Percentiles rank a stretch among this genome's conserved stretches.
Evolutionary conservation across 2,888 invertebrate genomes (phyloP).

Genomic region (Alsophila aescularia): DNA sequence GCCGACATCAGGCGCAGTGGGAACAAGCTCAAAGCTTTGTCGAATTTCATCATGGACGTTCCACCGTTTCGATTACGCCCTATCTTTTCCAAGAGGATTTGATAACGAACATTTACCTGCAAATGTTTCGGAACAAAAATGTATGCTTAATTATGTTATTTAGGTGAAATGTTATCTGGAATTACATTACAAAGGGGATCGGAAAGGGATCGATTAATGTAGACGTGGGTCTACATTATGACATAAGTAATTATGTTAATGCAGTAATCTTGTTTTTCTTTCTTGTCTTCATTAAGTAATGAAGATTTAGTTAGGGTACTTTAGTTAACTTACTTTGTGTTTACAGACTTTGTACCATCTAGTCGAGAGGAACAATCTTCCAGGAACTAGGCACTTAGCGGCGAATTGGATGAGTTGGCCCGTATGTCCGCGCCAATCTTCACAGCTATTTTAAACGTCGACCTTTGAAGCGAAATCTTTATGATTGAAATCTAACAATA

Average conservation of each 20-base stretch:
- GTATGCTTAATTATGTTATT: slow-evolving; percentile 44
- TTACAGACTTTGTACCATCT: not conserved
- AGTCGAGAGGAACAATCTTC: slow-evolving; percentile 7
- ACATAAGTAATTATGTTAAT: not conserved
- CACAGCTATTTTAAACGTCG: slow-evolving; percentile 10
- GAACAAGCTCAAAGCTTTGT: slow-evolving; percentile 15
- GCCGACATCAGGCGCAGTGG: not conserved
- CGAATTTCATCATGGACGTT: slow-evolving; percentile 31
- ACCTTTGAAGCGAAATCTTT: slow-evolving; percentile 1
- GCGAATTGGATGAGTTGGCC: slow-evolving; percentile 34
- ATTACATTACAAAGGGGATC: slow-evolving; percentile 37
- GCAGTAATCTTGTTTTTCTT: not conserved
- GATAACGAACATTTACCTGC: slow-evolving; percentile 24
- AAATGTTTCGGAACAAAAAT: slow-evolving; percentile 29
- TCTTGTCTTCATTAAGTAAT: too few species aligned
- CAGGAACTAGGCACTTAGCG: slow-evolving; percentile 33
- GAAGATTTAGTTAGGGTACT: too few species aligned
- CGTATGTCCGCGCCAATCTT: slow-evolving; percentile 23
- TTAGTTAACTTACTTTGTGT: too few species aligned
- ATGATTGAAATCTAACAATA: not conserved
- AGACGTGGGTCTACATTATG: too few species aligned
- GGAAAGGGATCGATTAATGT: slow-evolving; percentile 3
- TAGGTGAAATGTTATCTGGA: slow-evolving; percentile 40
- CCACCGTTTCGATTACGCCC: slow-evolving; percentile 16
- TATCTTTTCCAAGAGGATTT: slow-evolving; percentile 24